Base-by-base conservation (phyloP, 2,888 invertebrate species). In the Diarsia dahlii region DNA sequence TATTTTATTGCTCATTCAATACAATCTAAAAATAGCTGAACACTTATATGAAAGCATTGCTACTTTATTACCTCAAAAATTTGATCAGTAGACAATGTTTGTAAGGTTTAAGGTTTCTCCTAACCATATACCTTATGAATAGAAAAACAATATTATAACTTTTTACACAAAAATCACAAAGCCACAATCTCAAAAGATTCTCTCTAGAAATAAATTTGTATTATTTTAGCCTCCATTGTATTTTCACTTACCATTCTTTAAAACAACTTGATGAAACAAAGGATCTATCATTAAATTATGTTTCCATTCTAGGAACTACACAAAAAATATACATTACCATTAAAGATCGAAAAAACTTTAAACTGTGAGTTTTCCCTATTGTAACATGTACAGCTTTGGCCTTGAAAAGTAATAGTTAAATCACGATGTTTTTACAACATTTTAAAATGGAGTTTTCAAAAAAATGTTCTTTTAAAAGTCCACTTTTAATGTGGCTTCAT, bases 361-460 rank as follows among this genome's bases (percentile, higher is more conserved):
- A 5, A 45, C 12, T 18, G 13, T 54, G 12, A 39, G 63, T 18
- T 3, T 15, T 28, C 12, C n/a, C 12, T 56, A 12, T 74, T 52
- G 28, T 79, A 34, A 60, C n/a, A 15, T 34, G 2, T n/a, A 46
- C 13, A 13, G 20, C 34, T 64, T 48, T 62, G 9, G 20, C 81
- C 81, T 80, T 80, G 76, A 63, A 80, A 62, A 63, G 52, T 80
- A 63, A 77, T 45, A 63, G 46, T 39, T 63, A 48, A 80, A 74
- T 48, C 15, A 39, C 50, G 28, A 48, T 52, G 20, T 39, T 18
- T 18, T 39, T 67, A 63, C 34, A 70, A 56, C 12, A 72, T 56
- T 71, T 71, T 46, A 23, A 13, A 5, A 28, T 63, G n/a, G 13
- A 48, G 13, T 62, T 62, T 62, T 54, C 8, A 76, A 18, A 39